Conservation (phyloP, 2,113 vertebrate genomes). For the Leptobrachium ailaonicum region DNA sequence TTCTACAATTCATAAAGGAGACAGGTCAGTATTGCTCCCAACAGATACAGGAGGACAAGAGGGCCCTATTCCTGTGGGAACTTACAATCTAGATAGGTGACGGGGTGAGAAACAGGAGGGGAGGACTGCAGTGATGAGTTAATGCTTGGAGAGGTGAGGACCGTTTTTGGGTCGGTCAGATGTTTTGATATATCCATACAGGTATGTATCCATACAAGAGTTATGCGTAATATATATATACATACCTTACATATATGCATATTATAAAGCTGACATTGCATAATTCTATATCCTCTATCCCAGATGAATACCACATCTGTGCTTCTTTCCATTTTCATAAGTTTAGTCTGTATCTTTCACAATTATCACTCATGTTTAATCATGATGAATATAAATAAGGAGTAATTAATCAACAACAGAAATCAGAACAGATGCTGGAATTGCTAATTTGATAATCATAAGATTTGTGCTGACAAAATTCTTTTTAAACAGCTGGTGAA, state of each 20-base stretch:
- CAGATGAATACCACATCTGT: background rate
- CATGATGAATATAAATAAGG: conserved; percentile 42
- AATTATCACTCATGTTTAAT: conserved; percentile 41
- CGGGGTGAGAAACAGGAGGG: too few relatives aligned
- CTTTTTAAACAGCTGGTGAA: conserved; percentile 38
- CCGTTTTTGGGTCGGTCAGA: too few relatives aligned
- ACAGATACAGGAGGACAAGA: too few relatives aligned
- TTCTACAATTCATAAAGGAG: too few relatives aligned
- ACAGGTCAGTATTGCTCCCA: too few relatives aligned
- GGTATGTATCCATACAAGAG: too few relatives aligned
- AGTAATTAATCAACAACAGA: conserved; percentile 44
- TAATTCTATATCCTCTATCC: background rate
- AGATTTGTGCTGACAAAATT: conserved; percentile 33
- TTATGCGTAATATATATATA: background rate
- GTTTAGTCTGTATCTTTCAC: background rate
- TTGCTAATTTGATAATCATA: conserved; percentile 35
- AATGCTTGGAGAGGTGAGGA: too few relatives aligned
- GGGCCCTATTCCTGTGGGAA: too few relatives aligned
- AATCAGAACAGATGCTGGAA: conserved; percentile 41
- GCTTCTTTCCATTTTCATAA: background rate
- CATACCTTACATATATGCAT: background rate
- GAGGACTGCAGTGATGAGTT: too few relatives aligned
- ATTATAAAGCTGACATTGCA: background rate
- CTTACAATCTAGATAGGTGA: too few relatives aligned
- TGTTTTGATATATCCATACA: too few relatives aligned